phyloP scores from a whole-genome alignment of 1,140 invertebrate species.

The Teleogryllus occipitalis region DNA sequence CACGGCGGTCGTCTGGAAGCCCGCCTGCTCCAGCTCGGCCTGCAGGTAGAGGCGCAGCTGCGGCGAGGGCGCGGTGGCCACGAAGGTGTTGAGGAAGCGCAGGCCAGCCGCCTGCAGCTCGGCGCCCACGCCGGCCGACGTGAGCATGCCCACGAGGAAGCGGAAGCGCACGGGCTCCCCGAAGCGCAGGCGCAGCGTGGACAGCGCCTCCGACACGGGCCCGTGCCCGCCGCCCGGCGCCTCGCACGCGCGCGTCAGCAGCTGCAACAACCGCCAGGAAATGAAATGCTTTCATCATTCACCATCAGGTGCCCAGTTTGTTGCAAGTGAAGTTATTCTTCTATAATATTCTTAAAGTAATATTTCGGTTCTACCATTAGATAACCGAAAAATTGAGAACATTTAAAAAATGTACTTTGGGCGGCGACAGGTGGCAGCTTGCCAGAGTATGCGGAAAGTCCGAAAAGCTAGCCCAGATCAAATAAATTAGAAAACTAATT shows the following conservation, averaged over 20 bases:
- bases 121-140: slow-evolving; percentile 53
- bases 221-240: slow-evolving; percentile 59
- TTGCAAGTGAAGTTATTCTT: no score
- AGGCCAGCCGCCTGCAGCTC: slow-evolving; percentile 75
- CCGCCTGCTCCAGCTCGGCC: slow-evolving; percentile 77
- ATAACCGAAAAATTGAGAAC: no score
- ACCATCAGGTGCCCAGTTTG: background rate
- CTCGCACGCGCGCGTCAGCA: slow-evolving; percentile 67
- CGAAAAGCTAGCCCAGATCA: no score
- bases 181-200: slow-evolving; percentile 75
- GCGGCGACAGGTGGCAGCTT: no score
- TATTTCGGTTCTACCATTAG: no score
- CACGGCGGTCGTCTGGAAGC: slow-evolving; percentile 60
- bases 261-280: slow-evolving; percentile 47
- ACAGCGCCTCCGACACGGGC: slow-evolving; percentile 81
- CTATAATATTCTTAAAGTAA: no score
- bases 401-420: no score
- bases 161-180: slow-evolving; percentile 87
- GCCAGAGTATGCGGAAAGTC: no score
- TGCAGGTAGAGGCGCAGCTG: slow-evolving; percentile 81
- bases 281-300: no score
- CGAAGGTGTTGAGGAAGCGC: slow-evolving; percentile 74
- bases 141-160: slow-evolving; percentile 78
- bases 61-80: slow-evolving; percentile 60
- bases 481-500: no score